Base-by-base conservation (phyloP, 1,140 invertebrate species). In the Dryas iulia region DNA sequence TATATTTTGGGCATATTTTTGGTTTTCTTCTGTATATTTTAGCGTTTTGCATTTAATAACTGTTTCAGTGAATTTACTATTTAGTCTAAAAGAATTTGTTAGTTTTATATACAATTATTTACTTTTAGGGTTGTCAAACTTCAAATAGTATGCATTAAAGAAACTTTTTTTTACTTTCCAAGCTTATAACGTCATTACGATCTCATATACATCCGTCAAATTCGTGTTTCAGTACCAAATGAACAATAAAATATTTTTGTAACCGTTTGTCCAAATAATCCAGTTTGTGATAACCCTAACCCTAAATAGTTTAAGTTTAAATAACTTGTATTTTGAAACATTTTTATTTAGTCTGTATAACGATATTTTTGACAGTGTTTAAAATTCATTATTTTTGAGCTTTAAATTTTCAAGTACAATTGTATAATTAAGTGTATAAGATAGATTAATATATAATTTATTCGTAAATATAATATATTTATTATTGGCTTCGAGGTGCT, bases 371-470 rank as follows among this genome's bases (percentile, higher is more conserved):
- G 53, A 69, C 31, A 63, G 24, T 33, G 39, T 68, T 66, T 69
- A 10, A 69, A 47, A 53, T 56, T 31, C 73, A 78, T 80, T 63
- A 76, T 81, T 83, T 82, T 86, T 83, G 78, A 90, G 87, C 87
- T 90, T 90, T 90, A 90, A 88, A 80, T 63, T 83, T 69, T 52
- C 78, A 72, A 89, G 86, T 88, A 90, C 86, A 88, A 88, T 76
- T 74, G 72, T 67, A 76, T 73, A 72, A 57, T 66, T 79, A 81
- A 78, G 70, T 79, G 77, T 39, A 63, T 76, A 74, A 73, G 33
- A 73, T 69, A 73, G 73, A 79, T 69, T 86, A 84, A 80, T 77
- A 85, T 85, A 83, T 83, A 69, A 69, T 82, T 82, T 84, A 76
- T 75, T 80, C 76, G 77, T 84, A 74, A 60, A 71, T 71, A 75